Base-by-base conservation (phyloP, 2,888 invertebrate species). In the Lepidocyrtinus sp. region DNA sequence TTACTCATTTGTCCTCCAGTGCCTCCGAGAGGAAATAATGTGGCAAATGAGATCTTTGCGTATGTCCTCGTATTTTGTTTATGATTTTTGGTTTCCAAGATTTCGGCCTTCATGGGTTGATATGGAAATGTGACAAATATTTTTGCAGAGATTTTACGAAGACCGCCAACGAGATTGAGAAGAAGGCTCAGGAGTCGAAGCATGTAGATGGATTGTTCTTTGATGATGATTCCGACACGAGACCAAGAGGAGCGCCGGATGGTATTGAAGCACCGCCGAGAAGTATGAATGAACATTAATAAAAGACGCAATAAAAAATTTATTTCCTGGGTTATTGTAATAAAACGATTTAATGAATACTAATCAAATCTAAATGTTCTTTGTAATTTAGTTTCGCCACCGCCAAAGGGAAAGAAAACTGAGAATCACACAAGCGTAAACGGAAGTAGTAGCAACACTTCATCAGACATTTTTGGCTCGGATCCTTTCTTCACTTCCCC, bases 331-430 rank as follows among this genome's bases (percentile, higher is more conserved):
- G n/a, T n/a, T n/a, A n/a, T n/a, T n/a, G n/a, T n/a, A n/a, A n/a
- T n/a, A n/a, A n/a, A n/a, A n/a, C 36, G 36, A 36, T 25, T 62
- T 26, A 21, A 19, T 12, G 1, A 27, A 68, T 26, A 17, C 36
- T 36, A 7, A 36, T 36, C 5, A 5, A 36, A 25, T 61, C 7
- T 61, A 19, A 65, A 46, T 36, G 36, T 50, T 50, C 50, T 59
- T 72, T 22, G 12, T 80, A 86, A 90, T 91, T 7, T 89, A 96
- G 96, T 96, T 92, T 95, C 95, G 63, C 96, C 96, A 82, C 96
- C 96, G 79, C 96, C 96, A 77, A 95, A 95, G 89, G 86, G 85
- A 55, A 85, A 85, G 76, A 84, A 84, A 79, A 45, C 76, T 45
- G 84, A 85, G 19, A 77, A 72, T 70, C 64, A 71, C 2, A 7